Percentiles rank a stretch among this genome's conserved stretches.
phyloP scores from a whole-genome alignment of 2,888 invertebrate genomes.

The Eucera pruinosa region DNA sequence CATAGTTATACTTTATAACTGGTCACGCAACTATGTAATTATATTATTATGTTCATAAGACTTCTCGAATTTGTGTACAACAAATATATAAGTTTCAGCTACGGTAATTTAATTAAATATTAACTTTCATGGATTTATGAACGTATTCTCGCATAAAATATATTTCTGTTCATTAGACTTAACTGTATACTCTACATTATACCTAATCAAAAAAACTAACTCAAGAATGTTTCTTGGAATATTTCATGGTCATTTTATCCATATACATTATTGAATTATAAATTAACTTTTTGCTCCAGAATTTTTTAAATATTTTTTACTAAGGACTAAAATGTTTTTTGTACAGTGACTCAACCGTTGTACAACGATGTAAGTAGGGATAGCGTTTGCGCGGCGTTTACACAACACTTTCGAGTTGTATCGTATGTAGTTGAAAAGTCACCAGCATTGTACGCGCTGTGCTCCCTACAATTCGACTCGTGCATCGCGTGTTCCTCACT shows the following conservation, averaged over 20 bases:
- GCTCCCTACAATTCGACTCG: constrained; percentile 40
- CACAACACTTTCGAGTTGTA: constrained; percentile 32
- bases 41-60: no score
- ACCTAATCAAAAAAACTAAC: neutral
- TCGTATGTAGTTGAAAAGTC: constrained; percentile 42
- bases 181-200: neutral
- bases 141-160: no score
- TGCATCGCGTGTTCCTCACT: constrained; percentile 7
- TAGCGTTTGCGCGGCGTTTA: constrained; percentile 41
- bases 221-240: neutral
- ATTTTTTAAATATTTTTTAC: neutral
- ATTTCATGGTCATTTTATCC: no score
- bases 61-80: no score
- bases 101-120: no score
- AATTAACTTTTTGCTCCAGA: no score
- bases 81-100: no score
- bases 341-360: constrained; percentile 7
- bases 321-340: neutral
- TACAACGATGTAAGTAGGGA: constrained; percentile 44
- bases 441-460: constrained; percentile 53
- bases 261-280: no score
- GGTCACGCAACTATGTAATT: no score
- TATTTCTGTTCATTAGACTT: neutral
- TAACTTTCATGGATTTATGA: no score
- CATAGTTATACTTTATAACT: no score